A percentile compares a stretch with the other conserved stretches of the same genome.
phyloP scores from a whole-genome alignment of 2,888 invertebrate genomes.

The Agonopterix alstromeriana region DNA sequence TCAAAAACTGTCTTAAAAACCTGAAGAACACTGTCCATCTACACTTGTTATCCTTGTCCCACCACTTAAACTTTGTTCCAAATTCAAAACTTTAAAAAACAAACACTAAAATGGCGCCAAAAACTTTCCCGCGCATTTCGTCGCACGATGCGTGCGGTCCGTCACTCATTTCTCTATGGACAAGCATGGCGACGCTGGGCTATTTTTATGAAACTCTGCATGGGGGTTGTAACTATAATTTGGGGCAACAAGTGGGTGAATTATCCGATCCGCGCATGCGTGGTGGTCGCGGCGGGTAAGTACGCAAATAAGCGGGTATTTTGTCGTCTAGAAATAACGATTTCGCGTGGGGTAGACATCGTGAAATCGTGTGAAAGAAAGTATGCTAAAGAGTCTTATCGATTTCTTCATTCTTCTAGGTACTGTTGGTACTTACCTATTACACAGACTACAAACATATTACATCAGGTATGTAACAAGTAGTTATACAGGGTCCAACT shows the following conservation, averaged over 20 bases:
- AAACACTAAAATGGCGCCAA: conserved; percentile 12
- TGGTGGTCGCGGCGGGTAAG: conserved; percentile 55
- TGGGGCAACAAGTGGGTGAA: conserved; percentile 61
- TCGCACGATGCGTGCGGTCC: conserved; percentile 41
- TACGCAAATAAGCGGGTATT: conserved; percentile 52
- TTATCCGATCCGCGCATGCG: conserved; percentile 70
- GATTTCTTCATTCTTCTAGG: no score
- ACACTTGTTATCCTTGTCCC: no score
- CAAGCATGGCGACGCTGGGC: conserved; percentile 45
- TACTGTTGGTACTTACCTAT: no score
- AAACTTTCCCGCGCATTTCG: conserved; percentile 37
- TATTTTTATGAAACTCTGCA: conserved; percentile 64
- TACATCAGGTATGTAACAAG: no score
- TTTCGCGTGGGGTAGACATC: conserved; percentile 49
- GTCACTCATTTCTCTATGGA: conserved; percentile 50
- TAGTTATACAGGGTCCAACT: no score
- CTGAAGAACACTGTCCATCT: no score
- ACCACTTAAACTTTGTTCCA: no score
- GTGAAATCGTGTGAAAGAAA: neutral
- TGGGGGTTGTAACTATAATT: conserved; percentile 64
- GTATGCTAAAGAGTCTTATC: no score
- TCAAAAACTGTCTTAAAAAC: no score
- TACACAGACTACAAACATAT: no score
- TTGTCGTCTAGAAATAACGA: conserved; percentile 43
- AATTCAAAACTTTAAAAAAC: conserved; percentile 5